Evolutionary conservation across 1,140 invertebrate genomes (phyloP), one percentile per base, ranked within the genome.

Genomic region (Aphelenchoides avenae): DNA sequence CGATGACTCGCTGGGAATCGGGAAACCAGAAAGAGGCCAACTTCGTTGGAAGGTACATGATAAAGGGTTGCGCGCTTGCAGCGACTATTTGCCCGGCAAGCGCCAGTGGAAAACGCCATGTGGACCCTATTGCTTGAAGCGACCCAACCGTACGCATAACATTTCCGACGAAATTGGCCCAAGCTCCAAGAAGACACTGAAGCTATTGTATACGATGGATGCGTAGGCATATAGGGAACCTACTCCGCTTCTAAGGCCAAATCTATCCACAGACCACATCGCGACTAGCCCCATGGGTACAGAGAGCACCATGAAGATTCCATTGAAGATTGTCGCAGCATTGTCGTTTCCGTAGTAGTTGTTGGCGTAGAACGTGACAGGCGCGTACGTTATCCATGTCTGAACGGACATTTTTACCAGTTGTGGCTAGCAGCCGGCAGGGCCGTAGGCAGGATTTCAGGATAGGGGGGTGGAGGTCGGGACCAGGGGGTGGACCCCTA

Each of bases 361-460:
- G 6, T 76, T 65, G 4, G 79, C 77, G 33, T 77, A 64, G 55
- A 79, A 77, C 22, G 80, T 78, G n/a, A 82, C 79, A 0, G 80
- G 77, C 20, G 80, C 79, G 64, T 78, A 82, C 7, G 77, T 77
- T 20, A 82, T 80, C 81, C 81, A 82, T 54, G 79, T 78, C 78
- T 81, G 61, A 46, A 75, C 69, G 50, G 9, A 54, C 11, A 39
- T 39, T n/a, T n/a, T n/a, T n/a, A n/a, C n/a, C n/a, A n/a, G n/a
- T n/a, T n/a, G n/a, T n/a, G n/a, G n/a, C n/a, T n/a, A n/a, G n/a
- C n/a, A n/a, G n/a, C n/a, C n/a, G n/a, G n/a, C n/a, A n/a, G n/a
- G n/a, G n/a, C n/a, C n/a, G n/a, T n/a, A n/a, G n/a, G n/a, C n/a
- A n/a, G n/a, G n/a, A n/a, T n/a, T n/a, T n/a, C n/a, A n/a, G n/a